A percentile compares a stretch with the other conserved stretches of the same genome.
These are phyloP conservation scores for Tachina lurida DNA, from an alignment of 2,888 invertebrate genomes.

Conservation along the genomic window DNA sequence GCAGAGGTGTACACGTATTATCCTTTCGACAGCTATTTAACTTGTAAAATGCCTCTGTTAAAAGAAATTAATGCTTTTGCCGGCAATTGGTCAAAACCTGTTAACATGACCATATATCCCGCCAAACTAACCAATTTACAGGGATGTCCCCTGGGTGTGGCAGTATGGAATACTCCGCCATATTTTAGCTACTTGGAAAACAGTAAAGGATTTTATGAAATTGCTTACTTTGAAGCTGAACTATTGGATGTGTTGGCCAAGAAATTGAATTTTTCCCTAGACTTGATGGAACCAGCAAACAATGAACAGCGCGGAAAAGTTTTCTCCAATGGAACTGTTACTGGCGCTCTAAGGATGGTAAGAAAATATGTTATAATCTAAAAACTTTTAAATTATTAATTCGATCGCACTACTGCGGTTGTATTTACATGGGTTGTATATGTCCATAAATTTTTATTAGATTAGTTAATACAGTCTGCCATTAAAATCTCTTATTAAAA, in stretches of 20 bases:
- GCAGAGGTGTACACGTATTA: conserved; percentile 71
- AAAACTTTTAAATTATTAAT: too few relatives aligned
- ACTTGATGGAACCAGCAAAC: conserved; percentile 69
- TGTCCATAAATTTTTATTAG: too few relatives aligned
- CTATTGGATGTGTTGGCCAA: conserved; percentile 72
- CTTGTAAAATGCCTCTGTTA: conserved; percentile 59
- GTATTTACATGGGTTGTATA: too few relatives aligned
- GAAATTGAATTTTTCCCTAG: conserved; percentile 73
- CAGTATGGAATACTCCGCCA: conserved; percentile 73
- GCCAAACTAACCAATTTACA: conserved; percentile 69
- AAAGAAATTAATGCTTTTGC: conserved; percentile 63
- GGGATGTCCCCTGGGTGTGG: conserved; percentile 69
- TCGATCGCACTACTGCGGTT: too few relatives aligned
- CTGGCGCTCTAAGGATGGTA: conserved; percentile 74
- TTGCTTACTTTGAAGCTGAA: conserved; percentile 74
- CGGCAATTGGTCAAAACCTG: conserved; percentile 56
- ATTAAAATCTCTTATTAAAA: too few relatives aligned
- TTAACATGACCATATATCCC: conserved; percentile 68
- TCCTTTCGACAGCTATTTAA: conserved; percentile 62
- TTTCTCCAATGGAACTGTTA: conserved; percentile 72
- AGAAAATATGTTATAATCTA: neutral
- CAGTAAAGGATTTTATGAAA: conserved; percentile 49
- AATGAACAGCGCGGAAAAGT: conserved; percentile 71
- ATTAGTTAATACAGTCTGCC: too few relatives aligned
- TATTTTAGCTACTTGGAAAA: conserved; percentile 68